These are phyloP conservation scores for Agrilus planipennis DNA, from an alignment of 1,140 invertebrate genomes.

Conservation along the genomic window DNA sequence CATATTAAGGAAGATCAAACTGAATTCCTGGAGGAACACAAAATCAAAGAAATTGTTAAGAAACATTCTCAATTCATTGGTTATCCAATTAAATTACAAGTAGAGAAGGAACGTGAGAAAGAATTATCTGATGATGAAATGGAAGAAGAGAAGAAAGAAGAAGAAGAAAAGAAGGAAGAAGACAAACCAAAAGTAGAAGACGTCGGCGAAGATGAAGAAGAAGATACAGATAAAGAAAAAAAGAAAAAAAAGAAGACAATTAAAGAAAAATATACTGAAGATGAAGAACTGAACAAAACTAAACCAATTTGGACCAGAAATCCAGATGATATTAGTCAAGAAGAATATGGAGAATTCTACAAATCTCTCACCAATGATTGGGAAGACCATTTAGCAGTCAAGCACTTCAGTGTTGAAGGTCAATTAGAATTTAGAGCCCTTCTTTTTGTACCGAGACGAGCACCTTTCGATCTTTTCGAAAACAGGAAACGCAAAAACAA, in stretches of 20 bases:
- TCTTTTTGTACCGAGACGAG: constrained; percentile 86
- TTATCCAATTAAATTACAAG: constrained; percentile 91
- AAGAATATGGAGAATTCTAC: constrained; percentile 99
- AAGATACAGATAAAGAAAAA: constrained; percentile 66
- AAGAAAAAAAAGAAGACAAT: constrained; percentile 94
- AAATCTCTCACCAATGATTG: constrained; percentile 97
- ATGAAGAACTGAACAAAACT: constrained; percentile 97
- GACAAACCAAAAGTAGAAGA: constrained; percentile 80
- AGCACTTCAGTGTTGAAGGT: constrained; percentile 97
- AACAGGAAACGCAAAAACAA: constrained; percentile 98
- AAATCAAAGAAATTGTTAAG: constrained; percentile 95
- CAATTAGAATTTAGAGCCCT: constrained; percentile 95
- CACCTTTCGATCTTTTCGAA: constrained; percentile 96
- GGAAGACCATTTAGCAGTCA: constrained; percentile 98
- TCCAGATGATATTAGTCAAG: constrained; percentile 92
- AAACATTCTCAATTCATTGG: constrained; percentile 99
- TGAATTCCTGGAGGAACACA: constrained; percentile 84
- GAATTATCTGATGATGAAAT: constrained; percentile 83
- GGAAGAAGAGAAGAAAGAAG: constrained; percentile 53
- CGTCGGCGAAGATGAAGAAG: constrained; percentile 88
- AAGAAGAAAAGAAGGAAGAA: constrained; percentile 54
- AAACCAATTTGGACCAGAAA: constrained; percentile 99
- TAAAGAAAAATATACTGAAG: constrained; percentile 95
- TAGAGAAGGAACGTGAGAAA: constrained; percentile 92
- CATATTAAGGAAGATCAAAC: constrained; percentile 85